Evolutionary conservation across 2,113 vertebrate species (phyloP), one percentile per base, ranked within the genome.

Genomic region (Chrysemys picta): DNA sequence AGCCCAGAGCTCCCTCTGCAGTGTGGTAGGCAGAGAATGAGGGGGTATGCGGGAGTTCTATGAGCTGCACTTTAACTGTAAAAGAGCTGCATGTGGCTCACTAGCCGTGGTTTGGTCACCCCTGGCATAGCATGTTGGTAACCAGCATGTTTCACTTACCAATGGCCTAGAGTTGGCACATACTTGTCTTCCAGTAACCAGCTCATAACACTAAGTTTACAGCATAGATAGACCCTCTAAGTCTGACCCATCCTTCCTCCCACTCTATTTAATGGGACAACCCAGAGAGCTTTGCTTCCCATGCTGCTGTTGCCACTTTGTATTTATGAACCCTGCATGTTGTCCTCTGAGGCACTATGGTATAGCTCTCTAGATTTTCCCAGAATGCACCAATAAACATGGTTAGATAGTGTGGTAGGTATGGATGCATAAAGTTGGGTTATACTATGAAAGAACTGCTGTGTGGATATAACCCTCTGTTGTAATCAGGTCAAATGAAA

Each of bases 91-190:
- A 27, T 59, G 10, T 10, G 5, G 10, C 56, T 12, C 27, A 59
- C 25, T 27, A 29, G 57, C 27, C 11, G 2, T 59, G 27, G 57
- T 29, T 59, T 59, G 57, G 27, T 59, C 54, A 56, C 24, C 29
- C 62, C 27, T 27, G 89, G 54, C 27, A 81, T n/a, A 2, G 1
- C 72, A 84, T 7, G 12, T 45, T 31, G 47, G 24, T 84, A 93
- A 92, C 82, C 53, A 81, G 80, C 75, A 7, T 80, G 49, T 79
- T 97, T 93, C 56, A 75, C 69, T 93, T 92, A 76, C 92, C 92
- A 96, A 84, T 95, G 86, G 82, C 82, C 89, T 91, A 90, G 57
- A 89, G 87, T 89, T 62, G 94, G 87, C 31, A 82, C 10, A 50
- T 2, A 1, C 38, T 94, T 95, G 80, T 87, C 91, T 83, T 96